Conservation (phyloP, 2,888 invertebrate species). For the Philereme vetulata region DNA sequence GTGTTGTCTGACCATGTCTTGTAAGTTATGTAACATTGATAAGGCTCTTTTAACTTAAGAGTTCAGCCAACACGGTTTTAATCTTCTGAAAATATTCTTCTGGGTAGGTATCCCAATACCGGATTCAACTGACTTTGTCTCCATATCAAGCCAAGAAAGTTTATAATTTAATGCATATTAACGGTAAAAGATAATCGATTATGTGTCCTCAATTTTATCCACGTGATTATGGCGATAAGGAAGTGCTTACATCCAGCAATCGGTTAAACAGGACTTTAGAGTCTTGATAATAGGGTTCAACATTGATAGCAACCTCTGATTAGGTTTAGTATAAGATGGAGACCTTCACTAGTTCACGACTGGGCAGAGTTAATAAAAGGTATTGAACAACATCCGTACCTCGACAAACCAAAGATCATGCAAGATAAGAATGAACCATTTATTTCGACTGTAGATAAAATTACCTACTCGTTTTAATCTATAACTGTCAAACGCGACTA, state of each 20-base stretch:
- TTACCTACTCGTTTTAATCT: no score
- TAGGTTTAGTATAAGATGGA: background rate
- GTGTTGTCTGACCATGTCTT: no score
- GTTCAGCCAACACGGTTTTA: no score
- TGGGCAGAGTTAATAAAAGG: background rate
- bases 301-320: background rate
- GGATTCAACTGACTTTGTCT: no score
- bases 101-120: no score
- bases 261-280: background rate
- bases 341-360: background rate
- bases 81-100: no score
- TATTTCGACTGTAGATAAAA: background rate
- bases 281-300: constrained; percentile 1
- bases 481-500: no score
- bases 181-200: background rate
- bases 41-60: no score
- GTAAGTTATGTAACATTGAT: no score
- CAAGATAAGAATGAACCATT: background rate
- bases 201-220: background rate
- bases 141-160: background rate
- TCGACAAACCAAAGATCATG: background rate
- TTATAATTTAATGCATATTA: background rate
- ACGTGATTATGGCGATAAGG: constrained; percentile 3
- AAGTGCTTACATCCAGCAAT: background rate
- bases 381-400: background rate